Evolutionary conservation across 2,797 vertebrate genomes (phyloP), one percentile per base, ranked within the genome.

Genomic region (Sebastolobus alascanus): DNA sequence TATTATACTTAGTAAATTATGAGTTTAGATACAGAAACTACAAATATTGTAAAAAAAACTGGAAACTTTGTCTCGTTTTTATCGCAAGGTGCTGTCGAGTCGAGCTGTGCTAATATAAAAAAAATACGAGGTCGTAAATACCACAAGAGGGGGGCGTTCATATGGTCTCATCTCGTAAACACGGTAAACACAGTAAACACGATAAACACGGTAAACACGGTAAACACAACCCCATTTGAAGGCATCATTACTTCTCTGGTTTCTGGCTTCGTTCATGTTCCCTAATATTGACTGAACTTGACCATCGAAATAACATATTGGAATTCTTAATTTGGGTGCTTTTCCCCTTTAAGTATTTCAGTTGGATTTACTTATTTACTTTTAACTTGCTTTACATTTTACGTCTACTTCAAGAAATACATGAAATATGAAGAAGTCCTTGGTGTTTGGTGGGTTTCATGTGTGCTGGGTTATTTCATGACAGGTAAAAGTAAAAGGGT

Each of bases 1-100:
- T 20, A 52, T 31, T 12, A 75, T 43, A 35, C 6, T 7, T 11
- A 0, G 13, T 83, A 35, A 84, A 63, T 80, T 63, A 80, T 46
- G 5, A 60, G 22, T 11, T 22, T 2, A 79, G 65, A 75, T 12
- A 69, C 16, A 52, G 27, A 71, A 81, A 69, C 8, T 38, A 31
- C 46, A 20, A 52, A 35, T 61, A 35, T 16, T n/a, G 31, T 33
- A 61, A 72, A 33, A 60, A 13, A n/a, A 11, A n/a, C 14, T 75
- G 52, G n/a, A 22, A 75, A 22, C 18, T 9, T 27, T n/a, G 2
- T 52, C 7, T 52, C 7, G 5, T 37, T 35, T 31, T 65, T 35
- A 63, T 68, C 9, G 61, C 20, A 2, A 13, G 9, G 12, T 73
- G 63, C 38, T 50, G 3, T 56, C 7, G 14, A 52, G 8, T 54